Base-by-base conservation (phyloP, 1,140 invertebrate species). In the Cepaea nemoralis region DNA sequence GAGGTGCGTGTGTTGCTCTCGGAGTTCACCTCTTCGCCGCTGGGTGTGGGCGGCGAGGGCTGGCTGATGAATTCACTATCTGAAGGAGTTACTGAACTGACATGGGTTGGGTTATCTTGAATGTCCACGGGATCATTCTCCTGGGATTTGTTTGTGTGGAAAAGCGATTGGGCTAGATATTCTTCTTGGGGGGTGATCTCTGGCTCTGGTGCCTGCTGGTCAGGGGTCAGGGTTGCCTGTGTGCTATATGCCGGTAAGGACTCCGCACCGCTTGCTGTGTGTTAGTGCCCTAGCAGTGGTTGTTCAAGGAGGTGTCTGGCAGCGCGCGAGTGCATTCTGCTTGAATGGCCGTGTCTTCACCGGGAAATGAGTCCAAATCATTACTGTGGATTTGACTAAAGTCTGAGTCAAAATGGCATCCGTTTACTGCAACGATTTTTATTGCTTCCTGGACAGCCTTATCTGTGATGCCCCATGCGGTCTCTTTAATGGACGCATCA, bases 381-480 rank as follows among this genome's bases (percentile, higher is more conserved):
- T 63, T 66, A 35, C 8, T 69, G 59, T 0, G 40, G 67, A 40
- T 24, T 37, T 67, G 39, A 14, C 55, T 31, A 6, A 37, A 14
- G 6, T 42, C 50, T 16, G 45, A 35, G 59, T 69, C 31, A 12
- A 31, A 16, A 10, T 75, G 66, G 12, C 45, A 76, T 24, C 79
- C 79, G 45, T 83, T 81, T 37, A 80, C 82, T 2, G 81, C 77
- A 24, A 85, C 82, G 8, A 85, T 71, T 33, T 81, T 80, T 16
- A 85, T 83, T 50, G 84, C 84, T 3, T 85, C 81, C 59, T 85
- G 81, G 33, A 85, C 82, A 40, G 81, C 84, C 63, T 83, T 78
- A 37, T 37, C 69, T 24, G 82, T 85, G 27, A 85, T 81, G 35
- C 81, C 73, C n/a, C 35, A 77, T 19, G 84, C 84, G 31, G 82